phyloP scores from a whole-genome alignment of 1,140 invertebrate species.

The Harpegnathos saltator region DNA sequence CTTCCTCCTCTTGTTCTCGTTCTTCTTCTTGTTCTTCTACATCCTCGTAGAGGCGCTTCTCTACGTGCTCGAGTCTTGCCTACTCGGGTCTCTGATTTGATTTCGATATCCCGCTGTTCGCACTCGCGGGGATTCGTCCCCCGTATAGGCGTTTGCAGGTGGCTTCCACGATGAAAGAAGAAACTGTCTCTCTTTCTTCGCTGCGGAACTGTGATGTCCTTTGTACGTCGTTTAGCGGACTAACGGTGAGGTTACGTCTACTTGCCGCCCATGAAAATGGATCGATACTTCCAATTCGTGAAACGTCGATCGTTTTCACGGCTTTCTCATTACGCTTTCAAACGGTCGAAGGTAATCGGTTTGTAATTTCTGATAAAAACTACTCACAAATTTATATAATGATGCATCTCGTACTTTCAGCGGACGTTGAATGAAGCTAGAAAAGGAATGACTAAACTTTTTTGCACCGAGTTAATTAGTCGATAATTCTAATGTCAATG shows the following conservation, averaged over 20 bases:
- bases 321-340: too few species aligned
- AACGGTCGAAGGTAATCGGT: too few species aligned
- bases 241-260: conserved; percentile 34
- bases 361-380: too few species aligned
- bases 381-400: too few species aligned
- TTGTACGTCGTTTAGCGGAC: conserved; percentile 23
- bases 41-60: background rate
- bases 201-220: conserved; percentile 1
- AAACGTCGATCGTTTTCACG: too few species aligned
- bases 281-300: conserved; percentile 23
- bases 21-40: background rate
- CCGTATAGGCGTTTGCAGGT: conserved; percentile 9
- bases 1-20: background rate
- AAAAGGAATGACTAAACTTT: too few species aligned
- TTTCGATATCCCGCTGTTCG: conserved; percentile 61
- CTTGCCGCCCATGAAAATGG: background rate
- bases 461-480: too few species aligned
- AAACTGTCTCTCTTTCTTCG: background rate
- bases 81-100: conserved; percentile 49
- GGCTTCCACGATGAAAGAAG: conserved; percentile 5
- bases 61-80: conserved; percentile 52
- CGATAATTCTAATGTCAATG: too few species aligned
- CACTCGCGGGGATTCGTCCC: conserved; percentile 28
- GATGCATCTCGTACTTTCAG: too few species aligned
- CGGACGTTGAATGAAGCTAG: too few species aligned